Evolutionary conservation across 1,140 invertebrate genomes (phyloP), one percentile per base, ranked within the genome.

Genomic region (Pseudomyrmex gracilis): DNA sequence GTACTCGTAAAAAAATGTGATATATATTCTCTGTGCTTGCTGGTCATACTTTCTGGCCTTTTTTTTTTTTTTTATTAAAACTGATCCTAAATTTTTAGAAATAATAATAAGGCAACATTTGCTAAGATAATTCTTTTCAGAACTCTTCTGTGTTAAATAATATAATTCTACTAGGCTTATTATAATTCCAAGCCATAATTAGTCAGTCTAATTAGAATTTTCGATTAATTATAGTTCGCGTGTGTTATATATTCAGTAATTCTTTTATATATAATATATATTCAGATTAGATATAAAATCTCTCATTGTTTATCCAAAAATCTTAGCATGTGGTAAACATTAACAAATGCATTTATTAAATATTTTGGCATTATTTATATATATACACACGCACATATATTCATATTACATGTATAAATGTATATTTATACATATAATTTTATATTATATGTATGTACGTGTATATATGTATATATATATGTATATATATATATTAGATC

Each of bases 191-290:
- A 80, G 66, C 66, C 64, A 47, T 60, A 34, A 78, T 68, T 68
- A 78, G 12, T 80, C 66, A 80, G 66, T 80, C 66, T 70, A 80
- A 80, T 80, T 80, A 80, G 34, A 80, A 34, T 60, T 68, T 77
- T 77, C 51, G 53, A 20, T 71, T 71, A 80, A 78, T 78, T 68
- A 34, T 34, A 76, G 58, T 71, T 58, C 7, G 13, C 13, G 9
- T 7, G 47, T 68, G 20, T 49, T 24, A 58, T 24, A 70, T 17
- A 71, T 68, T 55, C 24, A 43, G 47, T 58, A 63, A n/a, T 47
- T 68, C 51, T 78, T 78, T 34, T 34, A 34, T 34, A 34, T 34
- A 7, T 34, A 34, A 34, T 34, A 34, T 34, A 78, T 53, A 66
- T 53, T 66, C 60, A 66, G n/a, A 66, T 82, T 83, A 34, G 22